Evolutionary conservation across 2,113 vertebrate genomes (phyloP).

Genomic region (Myrmecobius fasciatus): DNA sequence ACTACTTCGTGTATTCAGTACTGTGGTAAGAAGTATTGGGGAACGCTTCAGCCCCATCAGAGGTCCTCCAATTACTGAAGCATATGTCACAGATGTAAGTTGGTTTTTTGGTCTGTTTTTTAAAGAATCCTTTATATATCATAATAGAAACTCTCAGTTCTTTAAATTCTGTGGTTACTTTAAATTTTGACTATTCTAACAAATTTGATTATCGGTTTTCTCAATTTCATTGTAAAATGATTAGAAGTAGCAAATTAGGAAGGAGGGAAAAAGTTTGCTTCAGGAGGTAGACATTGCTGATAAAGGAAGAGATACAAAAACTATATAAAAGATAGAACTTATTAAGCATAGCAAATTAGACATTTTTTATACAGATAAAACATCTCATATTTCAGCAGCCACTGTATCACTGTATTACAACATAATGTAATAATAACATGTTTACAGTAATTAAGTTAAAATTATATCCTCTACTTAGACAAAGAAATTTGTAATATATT

Average conservation of each 20-base stretch:
- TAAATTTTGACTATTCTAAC: background rate
- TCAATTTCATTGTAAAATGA: background rate
- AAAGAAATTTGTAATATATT: background rate
- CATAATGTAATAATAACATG: background rate
- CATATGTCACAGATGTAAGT: constrained; percentile 96
- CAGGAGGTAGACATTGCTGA: background rate
- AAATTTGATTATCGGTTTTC: background rate
- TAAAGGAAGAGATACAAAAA: constrained; percentile 10
- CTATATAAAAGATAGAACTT: constrained; percentile 6
- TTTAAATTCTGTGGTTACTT: background rate
- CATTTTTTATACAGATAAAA: background rate
- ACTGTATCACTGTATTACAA: background rate
- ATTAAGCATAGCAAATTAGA: constrained; percentile 17
- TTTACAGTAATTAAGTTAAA: background rate
- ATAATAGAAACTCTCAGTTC: background rate
- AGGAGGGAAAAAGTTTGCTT: constrained; percentile 41
- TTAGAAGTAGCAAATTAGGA: background rate
- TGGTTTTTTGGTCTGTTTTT: constrained; percentile 20
- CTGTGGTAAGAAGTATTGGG: constrained; percentile 98
- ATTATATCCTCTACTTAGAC: background rate
- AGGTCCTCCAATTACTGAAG: constrained; percentile 96
- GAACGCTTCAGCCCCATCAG: constrained; percentile 95
- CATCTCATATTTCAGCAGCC: background rate
- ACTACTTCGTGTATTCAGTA: constrained; percentile 96
- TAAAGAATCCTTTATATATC: constrained; percentile 13